Evolutionary conservation across 2,113 vertebrate genomes (phyloP), one percentile per base, ranked within the genome.

Genomic region (Sardina pilchardus): DNA sequence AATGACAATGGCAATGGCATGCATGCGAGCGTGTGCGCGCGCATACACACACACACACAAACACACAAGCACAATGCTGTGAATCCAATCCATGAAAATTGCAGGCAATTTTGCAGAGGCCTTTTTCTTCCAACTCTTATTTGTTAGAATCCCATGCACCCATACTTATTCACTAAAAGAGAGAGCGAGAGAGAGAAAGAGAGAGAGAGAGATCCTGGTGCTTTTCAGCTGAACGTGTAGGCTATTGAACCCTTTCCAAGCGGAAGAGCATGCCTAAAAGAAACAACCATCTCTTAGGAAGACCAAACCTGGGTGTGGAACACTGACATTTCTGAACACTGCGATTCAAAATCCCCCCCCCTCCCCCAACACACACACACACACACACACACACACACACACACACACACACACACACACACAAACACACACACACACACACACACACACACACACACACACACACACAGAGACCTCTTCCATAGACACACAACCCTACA

Each of bases 231-330:
- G 92, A 92, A 16, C 30, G 26, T 78, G 26, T 71, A 16, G 30
- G 71, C 71, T 78, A 36, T 17, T 75, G 67, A 75, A 75, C 30
- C 14, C 34, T 78, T 36, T 78, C 71, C 30, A 78, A 78, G 71
- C 34, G 30, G 71, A 78, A 36, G 30, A 19, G 34, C 30, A 34
- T 93, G 91, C 93, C 91, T 92, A 89, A 92, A 93, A 92, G 87
- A 93, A 93, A 93, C 91, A 89, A 93, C 93, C 92, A 91, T 88
- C 87, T 82, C 43, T 42, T 42, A 81, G 89, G 34, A 91, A 90
- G 93, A 92, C 90, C 92, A 92, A 92, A 92, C 91, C 91, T 93
- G 92, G 92, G 91, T 91, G 34, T 84, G 42, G 85, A 90, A 83
- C 92, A 88, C 90, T 87, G 91, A 91, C 89, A 87, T 89, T 90